Conservation (phyloP, 2,888 invertebrate genomes). For the Ceramica pisi region DNA sequence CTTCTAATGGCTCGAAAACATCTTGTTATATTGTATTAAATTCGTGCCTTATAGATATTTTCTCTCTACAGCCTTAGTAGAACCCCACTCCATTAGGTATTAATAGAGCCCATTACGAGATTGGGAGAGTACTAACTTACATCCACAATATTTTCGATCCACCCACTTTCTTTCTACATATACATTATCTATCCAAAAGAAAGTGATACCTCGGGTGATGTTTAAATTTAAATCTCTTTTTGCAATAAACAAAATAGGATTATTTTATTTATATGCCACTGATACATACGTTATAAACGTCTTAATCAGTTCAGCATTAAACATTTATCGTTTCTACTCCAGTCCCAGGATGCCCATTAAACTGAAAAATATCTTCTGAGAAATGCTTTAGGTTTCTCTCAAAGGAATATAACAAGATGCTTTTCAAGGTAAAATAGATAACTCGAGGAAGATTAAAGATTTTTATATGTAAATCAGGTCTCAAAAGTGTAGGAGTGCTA, state of each 20-base stretch:
- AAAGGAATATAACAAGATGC: slow-evolving; percentile 60
- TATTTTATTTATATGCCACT: slow-evolving; percentile 3
- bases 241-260: too few relatives aligned
- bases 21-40: slow-evolving; percentile 35
- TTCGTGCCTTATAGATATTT: neutral
- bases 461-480: slow-evolving; percentile 51
- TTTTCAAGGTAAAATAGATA: slow-evolving; percentile 59
- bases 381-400: slow-evolving; percentile 40
- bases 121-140: neutral
- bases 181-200: too few relatives aligned
- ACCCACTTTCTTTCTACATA: too few relatives aligned
- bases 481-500: slow-evolving; percentile 57
- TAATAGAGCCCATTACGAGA: neutral
- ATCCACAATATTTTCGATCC: too few relatives aligned
- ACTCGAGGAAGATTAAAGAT: slow-evolving; percentile 54
- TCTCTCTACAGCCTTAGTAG: neutral
- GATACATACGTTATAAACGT: slow-evolving; percentile 16
- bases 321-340: slow-evolving; percentile 41
- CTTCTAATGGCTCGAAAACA: slow-evolving; percentile 63
- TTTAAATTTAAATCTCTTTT: too few relatives aligned
- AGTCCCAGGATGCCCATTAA: slow-evolving; percentile 49
- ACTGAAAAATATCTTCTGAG: slow-evolving; percentile 36
- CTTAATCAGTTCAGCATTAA: slow-evolving; percentile 39
- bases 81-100: neutral
- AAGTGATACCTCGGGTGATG: too few relatives aligned